phyloP scores from a whole-genome alignment of 2,797 vertebrate species.

The Moxostoma hubbsi region DNA sequence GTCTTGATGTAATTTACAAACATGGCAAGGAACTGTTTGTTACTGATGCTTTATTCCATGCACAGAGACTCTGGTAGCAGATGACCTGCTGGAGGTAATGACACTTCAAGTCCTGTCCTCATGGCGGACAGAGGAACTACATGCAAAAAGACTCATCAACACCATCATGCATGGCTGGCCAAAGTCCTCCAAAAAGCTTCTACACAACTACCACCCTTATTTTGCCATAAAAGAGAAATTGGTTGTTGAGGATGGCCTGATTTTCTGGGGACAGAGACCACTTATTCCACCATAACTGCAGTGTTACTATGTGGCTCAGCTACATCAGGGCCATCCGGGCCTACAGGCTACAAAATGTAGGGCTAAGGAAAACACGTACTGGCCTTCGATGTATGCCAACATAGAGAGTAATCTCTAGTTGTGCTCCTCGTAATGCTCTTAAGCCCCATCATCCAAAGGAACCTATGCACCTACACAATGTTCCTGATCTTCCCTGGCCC shows the following conservation, averaged over 20 bases:
- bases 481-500: slow-evolving; percentile 3
- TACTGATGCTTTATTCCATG: too few relatives aligned
- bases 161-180: slow-evolving; percentile 3
- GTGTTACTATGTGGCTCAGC: neutral
- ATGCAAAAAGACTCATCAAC: slow-evolving; percentile 31
- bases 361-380: neutral
- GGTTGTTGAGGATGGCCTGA: slow-evolving; percentile 8
- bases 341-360: neutral
- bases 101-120: neutral
- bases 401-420: neutral
- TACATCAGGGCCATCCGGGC: neutral
- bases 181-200: neutral
- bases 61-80: neutral
- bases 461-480: neutral
- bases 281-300: neutral
- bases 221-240: neutral
- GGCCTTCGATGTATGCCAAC: neutral
- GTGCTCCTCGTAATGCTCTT: neutral
- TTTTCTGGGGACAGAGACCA: neutral
- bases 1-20: too few relatives aligned
- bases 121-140: neutral
- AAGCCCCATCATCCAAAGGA: neutral
- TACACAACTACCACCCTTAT: neutral
- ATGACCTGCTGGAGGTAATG: neutral
- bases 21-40: too few relatives aligned